Conservation (phyloP, 2,113 vertebrate species). For the Amazona vittata region DNA sequence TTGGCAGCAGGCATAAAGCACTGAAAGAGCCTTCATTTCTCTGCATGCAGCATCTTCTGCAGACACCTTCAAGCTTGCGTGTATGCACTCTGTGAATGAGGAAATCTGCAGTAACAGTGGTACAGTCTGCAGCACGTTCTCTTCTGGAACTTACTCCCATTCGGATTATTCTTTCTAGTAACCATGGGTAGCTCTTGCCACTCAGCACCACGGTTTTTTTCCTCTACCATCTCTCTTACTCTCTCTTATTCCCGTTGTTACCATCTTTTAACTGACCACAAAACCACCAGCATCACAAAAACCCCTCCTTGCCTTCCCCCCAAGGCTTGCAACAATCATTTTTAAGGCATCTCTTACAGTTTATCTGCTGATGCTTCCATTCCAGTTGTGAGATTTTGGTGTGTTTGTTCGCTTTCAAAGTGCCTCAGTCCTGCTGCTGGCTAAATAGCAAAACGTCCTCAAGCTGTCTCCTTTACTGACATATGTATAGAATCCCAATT, state of each 20-base stretch:
- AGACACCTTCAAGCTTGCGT: background rate
- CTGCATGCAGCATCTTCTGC: fast-evolving
- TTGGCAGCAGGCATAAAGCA: background rate
- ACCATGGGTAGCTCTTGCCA: background rate
- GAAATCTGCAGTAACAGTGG: background rate
- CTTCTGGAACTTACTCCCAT: background rate
- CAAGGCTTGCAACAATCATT: background rate
- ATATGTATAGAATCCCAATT: background rate
- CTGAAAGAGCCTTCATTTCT: background rate
- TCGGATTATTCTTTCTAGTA: background rate
- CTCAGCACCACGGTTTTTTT: fast-evolving
- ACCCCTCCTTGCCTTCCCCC: fast-evolving
- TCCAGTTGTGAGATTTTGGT: background rate
- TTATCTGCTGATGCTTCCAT: background rate
- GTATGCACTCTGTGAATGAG: background rate
- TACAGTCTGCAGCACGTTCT: background rate
- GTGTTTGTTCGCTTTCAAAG: background rate
- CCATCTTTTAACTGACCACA: background rate
- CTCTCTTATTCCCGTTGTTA: background rate
- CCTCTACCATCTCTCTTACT: background rate
- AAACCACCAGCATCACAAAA: background rate
- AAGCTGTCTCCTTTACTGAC: background rate
- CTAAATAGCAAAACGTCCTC: background rate
- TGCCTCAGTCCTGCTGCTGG: background rate
- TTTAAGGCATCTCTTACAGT: background rate